Conservation (phyloP, 37 sponge, comb jelly and placozoan genomes). For the Haliclona indistincta region DNA sequence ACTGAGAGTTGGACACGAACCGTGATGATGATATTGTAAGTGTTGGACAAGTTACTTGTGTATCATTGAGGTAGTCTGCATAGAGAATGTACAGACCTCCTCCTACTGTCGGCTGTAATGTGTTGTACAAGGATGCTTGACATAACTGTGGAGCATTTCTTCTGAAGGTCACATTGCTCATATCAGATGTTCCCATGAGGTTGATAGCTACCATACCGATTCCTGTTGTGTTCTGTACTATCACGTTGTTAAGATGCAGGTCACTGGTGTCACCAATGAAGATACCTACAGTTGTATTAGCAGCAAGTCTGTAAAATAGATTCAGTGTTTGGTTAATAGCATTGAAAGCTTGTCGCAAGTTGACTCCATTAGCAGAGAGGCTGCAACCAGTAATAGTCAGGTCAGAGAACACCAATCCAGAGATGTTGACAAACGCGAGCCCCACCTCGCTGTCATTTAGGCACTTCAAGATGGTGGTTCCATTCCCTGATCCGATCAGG, state of each 20-base stretch:
- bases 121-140: background rate
- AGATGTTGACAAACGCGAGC: background rate
- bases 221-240: background rate
- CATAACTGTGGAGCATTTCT: constrained; percentile 8
- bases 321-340: background rate
- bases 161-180: background rate
- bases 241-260: background rate
- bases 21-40: background rate
- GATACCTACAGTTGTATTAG: background rate
- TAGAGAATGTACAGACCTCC: constrained; percentile 39
- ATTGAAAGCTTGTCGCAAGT: background rate
- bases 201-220: constrained; percentile 14
- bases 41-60: background rate
- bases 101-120: background rate
- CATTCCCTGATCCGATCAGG: background rate
- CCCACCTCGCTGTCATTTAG: background rate
- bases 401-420: background rate
- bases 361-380: background rate
- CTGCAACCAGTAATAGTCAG: no score
- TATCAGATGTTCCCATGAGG: background rate
- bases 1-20: background rate
- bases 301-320: background rate
- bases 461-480: background rate
- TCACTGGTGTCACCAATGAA: constrained; percentile 2
- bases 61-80: constrained; percentile 11